Base-by-base conservation (phyloP, 2,113 vertebrate genomes). In the Cyprinodon variegatus region DNA sequence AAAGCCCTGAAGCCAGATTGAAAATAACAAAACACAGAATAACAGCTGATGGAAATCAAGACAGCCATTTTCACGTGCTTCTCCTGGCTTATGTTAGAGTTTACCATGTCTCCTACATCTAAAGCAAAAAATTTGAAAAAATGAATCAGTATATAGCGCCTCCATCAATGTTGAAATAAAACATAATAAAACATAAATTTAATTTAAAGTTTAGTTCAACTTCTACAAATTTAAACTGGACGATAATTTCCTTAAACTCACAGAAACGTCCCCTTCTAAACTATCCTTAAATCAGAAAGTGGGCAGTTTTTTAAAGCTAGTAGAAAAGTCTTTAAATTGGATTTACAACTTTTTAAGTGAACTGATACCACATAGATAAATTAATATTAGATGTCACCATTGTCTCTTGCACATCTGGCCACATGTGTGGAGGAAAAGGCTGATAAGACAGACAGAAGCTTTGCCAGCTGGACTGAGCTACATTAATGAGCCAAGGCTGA, bases 401-500 rank as follows among this genome's bases (percentile, higher is more conserved):
- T 64, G 60, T 76, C 65, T 62, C 74, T 13, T 66, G 41, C 38
- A 61, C 59, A n/a, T 68, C 45, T 17, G 39, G 53, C 70, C 68
- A 72, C 64, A 65, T 76, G 67, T 76, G 65, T 45, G 68, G 48
- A 76, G 75, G 68, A 70, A 75, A 83, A 61, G 77, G 17, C 45
- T 39, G 67, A 71, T 46, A 53, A 70, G 22, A 68, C 57, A 61
- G 45, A 65, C 22, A 53, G 61, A 72, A 60, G 73, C 65, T 0
- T 41, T 80, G 74, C 79, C 82, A 81, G 85, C 74, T 77, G 84
- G 81, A 84, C 72, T 80, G 46, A 69, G 22, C 43, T 5, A 50
- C 20, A 22, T 83, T 78, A 13, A 82, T 81, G 74, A 65, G 74
- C 62, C 43, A 71, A 60, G 68, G 62, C 84, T 75, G 70, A 84